phyloP scores from a whole-genome alignment of 2,113 vertebrate species.

The Cyanistes caeruleus region DNA sequence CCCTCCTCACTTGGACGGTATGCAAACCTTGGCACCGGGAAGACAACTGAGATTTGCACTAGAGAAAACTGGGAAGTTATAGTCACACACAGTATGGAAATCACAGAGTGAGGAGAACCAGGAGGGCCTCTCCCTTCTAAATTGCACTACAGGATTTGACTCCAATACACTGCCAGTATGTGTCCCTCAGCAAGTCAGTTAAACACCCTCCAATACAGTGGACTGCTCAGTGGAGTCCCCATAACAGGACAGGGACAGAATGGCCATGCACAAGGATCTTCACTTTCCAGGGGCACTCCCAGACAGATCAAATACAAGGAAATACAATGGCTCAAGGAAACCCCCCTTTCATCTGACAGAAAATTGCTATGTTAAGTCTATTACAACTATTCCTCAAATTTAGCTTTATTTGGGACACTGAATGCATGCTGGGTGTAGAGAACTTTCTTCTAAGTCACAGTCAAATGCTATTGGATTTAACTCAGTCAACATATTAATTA shows the following conservation, averaged over 20 bases:
- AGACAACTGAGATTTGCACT: background rate
- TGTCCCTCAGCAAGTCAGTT: background rate
- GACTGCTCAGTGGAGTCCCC: background rate
- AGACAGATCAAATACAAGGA: background rate
- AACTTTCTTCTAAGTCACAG: background rate
- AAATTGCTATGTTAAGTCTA: background rate
- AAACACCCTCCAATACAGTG: background rate
- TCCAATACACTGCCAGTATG: too few species aligned
- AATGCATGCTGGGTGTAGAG: background rate
- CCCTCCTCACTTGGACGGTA: background rate
- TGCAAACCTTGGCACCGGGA: background rate
- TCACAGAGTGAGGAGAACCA: background rate
- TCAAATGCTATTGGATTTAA: background rate
- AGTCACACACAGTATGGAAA: background rate
- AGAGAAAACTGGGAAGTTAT: background rate
- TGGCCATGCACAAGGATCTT: background rate
- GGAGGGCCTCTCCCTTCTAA: background rate
- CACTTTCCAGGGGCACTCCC: background rate
- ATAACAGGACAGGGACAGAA: rapidly evolving
- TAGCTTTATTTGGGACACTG: background rate
- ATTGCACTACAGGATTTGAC: background rate
- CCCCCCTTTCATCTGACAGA: rapidly evolving
- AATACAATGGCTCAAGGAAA: background rate
- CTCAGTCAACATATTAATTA: background rate
- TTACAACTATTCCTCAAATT: background rate